phyloP scores from a whole-genome alignment of 2,888 invertebrate genomes.

The Drosophila leonis region DNA sequence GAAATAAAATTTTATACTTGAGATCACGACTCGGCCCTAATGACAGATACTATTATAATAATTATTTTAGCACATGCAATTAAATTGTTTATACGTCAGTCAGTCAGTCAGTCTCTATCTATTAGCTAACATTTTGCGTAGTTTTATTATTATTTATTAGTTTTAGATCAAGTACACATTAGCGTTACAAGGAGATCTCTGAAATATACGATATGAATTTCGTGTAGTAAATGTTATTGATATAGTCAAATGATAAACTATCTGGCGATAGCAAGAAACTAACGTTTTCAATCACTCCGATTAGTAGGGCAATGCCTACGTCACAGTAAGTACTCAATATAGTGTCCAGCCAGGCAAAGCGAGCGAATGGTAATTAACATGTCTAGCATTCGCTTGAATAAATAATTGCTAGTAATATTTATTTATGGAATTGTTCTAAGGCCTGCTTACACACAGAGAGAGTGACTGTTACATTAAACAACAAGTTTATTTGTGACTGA shows the following conservation, averaged over 20 bases:
- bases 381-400: conserved; percentile 19
- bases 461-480: background rate
- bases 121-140: background rate
- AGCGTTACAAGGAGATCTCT: background rate
- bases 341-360: conserved; percentile 1
- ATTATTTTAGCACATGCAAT: conserved; percentile 23
- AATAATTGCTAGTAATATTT: conserved; percentile 23
- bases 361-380: conserved; percentile 12
- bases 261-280: conserved; percentile 14
- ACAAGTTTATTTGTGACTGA: background rate
- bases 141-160: background rate
- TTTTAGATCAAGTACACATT: conserved; percentile 2
- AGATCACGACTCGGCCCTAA: conserved; percentile 25
- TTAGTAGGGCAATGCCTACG: conserved; percentile 15
- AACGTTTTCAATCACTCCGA: conserved; percentile 7
- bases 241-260: conserved; percentile 13
- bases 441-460: background rate
- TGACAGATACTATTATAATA: conserved; percentile 26
- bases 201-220: conserved; percentile 18
- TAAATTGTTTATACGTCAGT: conserved; percentile 5
- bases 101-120: background rate
- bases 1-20: conserved; percentile 6
- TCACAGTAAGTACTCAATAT: conserved; percentile 21
- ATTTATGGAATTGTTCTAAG: background rate
- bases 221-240: conserved; percentile 19